Conservation (phyloP, 2,113 vertebrate species). For the Colossoma macropomum region DNA sequence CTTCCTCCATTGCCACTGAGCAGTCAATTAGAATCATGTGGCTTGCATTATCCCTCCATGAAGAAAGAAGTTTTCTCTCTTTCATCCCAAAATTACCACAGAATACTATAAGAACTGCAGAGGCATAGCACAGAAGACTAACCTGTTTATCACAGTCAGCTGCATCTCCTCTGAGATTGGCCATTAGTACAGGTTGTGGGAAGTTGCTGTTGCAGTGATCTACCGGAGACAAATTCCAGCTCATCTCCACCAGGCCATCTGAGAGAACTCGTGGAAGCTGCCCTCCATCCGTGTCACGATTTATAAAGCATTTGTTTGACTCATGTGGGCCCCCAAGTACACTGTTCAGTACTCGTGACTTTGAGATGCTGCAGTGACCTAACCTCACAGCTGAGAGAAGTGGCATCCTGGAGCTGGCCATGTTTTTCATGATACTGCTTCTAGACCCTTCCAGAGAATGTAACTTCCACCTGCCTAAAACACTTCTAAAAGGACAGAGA, state of each 20-base stretch:
- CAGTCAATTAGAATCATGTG: conserved; percentile 70
- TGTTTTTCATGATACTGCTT: conserved; percentile 55
- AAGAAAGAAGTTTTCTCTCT: conserved; percentile 72
- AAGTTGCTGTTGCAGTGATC: conserved; percentile 58
- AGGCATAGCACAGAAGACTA: conserved; percentile 74
- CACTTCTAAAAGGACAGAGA: conserved; percentile 74
- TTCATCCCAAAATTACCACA: conserved; percentile 70
- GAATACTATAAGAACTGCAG: conserved; percentile 78
- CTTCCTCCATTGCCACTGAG: conserved; percentile 38
- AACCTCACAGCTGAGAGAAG: conserved; percentile 80
- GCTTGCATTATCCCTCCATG: conserved; percentile 61
- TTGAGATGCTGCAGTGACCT: conserved; percentile 75
- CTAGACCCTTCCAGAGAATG: conserved; percentile 31
- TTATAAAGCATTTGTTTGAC: conserved; percentile 71
- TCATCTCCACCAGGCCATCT: conserved; percentile 80
- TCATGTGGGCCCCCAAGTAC: conserved; percentile 65
- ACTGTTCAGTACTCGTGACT: conserved; percentile 80
- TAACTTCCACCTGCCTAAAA: conserved; percentile 64
- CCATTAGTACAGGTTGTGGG: conserved; percentile 71
- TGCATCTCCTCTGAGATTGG: conserved; percentile 78
- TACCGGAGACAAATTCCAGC: conserved; percentile 77
- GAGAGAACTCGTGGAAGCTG: conserved; percentile 72
- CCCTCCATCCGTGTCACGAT: conserved; percentile 68
- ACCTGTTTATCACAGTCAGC: conserved; percentile 67
- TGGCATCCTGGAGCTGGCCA: conserved; percentile 74